Base-by-base conservation (phyloP, 1,140 invertebrate species). In the Drosophila watanabei region DNA sequence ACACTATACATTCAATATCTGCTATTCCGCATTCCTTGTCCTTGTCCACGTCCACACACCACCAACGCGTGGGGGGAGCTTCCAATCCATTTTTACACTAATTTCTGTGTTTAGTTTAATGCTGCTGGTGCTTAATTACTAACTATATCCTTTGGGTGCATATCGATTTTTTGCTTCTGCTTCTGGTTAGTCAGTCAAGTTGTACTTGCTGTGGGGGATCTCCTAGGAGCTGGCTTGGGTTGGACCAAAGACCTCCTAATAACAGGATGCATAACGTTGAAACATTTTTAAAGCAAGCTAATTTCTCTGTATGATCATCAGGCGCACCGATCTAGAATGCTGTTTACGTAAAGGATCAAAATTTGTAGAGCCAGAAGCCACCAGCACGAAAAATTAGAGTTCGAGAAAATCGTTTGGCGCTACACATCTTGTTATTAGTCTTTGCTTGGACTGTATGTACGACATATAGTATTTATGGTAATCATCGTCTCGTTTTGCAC, bases 1-100 rank as follows among this genome's bases (percentile, higher is more conserved):
- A 89, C 84, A 83, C 84, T 88, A 88, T 89, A 90, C 86, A 89
- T 89, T 89, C 75, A 89, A 89, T 85, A 89, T 82, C 80, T 83
- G 69, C 57, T 33, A 75, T 71, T 83, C 61, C 41, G 49, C 56
- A 69, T 35, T 46, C 14, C 48, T 54, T 30, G 16, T 39, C 59
- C 24, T 24, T 24, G 24, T 24, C 24, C 65, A 33, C 35, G 24
- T 24, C 24, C 65, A 33, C 35, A 28, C 48, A 30, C 14, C 48
- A 30, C 14, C 46, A 24, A 68, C 24, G 3, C 20, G 24, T 18
- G 18, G 3, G 16, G 28, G 28, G 49, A n/a, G 30, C 64, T 43
- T 52, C 45, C 39, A 24, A 32, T 52, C 20, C 59, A 43, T 48
- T 59, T 80, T 80, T 79, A 86, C 61, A 58, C 68, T 61, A 80